A percentile compares a stretch with the other conserved stretches of the same genome.
Evolutionary conservation across 2,113 vertebrate species (phyloP).

Genomic region (Ptyas mucosa): DNA sequence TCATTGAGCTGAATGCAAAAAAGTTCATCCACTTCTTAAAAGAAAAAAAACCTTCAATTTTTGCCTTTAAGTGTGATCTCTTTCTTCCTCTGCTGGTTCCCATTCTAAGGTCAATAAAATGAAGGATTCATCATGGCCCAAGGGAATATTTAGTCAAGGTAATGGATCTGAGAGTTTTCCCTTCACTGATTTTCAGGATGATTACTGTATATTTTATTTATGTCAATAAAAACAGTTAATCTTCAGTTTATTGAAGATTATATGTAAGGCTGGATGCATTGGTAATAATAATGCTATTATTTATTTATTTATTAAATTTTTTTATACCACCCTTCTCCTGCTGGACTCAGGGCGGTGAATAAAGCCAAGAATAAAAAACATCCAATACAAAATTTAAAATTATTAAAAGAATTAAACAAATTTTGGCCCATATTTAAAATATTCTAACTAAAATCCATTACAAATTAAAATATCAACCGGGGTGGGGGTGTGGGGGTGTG

Average conservation of each 20-base stretch:
- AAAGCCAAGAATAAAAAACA: too few species aligned
- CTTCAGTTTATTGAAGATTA: slow-evolving; percentile 77
- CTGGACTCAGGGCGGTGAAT: too few species aligned
- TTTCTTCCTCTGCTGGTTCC: slow-evolving; percentile 68
- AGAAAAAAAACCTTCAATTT: slow-evolving; percentile 64
- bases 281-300: slow-evolving; percentile 68
- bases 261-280: slow-evolving; percentile 65
- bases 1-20: slow-evolving; percentile 79
- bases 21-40: slow-evolving; percentile 70
- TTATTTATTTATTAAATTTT: too few species aligned
- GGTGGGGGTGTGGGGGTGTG: too few species aligned
- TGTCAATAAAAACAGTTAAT: slow-evolving; percentile 79
- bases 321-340: too few species aligned
- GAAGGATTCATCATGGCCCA: slow-evolving; percentile 78
- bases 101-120: slow-evolving; percentile 83
- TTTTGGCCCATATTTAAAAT: too few species aligned
- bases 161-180: slow-evolving; percentile 77
- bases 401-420: too few species aligned
- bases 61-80: slow-evolving; percentile 83
- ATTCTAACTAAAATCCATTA: too few species aligned
- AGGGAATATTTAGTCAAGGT: slow-evolving; percentile 81
- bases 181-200: slow-evolving; percentile 88
- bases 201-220: slow-evolving; percentile 95
- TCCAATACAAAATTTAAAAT: too few species aligned
- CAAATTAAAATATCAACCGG: too few species aligned